Evolutionary conservation across 2,797 vertebrate genomes (phyloP).

Genomic region (Telmatherina bonti): DNA sequence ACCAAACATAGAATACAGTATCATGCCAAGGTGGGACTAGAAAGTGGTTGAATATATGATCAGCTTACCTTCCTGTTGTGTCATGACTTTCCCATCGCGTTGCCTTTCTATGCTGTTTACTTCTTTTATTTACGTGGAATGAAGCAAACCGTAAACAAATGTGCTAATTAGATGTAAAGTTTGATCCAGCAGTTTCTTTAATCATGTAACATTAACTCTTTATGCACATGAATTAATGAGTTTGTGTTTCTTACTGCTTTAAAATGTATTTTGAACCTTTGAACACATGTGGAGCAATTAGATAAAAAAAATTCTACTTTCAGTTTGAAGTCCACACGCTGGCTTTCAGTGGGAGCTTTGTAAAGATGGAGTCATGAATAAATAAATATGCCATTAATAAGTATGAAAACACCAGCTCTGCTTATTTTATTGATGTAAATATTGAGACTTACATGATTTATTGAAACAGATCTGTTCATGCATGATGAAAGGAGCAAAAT

Average conservation of each 20-base stretch:
- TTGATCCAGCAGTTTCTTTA: slow-evolving; percentile 10
- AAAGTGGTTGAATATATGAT: neutral
- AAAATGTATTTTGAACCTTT: neutral
- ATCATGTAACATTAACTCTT: slow-evolving; percentile 18
- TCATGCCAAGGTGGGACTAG: neutral
- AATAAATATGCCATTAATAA: neutral
- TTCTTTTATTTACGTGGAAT: neutral
- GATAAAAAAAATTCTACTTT: neutral
- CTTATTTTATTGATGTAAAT: neutral
- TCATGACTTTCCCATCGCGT: neutral
- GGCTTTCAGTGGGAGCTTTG: neutral
- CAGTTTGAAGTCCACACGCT: neutral
- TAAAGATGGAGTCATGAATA: neutral
- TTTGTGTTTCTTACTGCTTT: neutral
- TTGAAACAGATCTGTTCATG: neutral
- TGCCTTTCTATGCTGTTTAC: neutral
- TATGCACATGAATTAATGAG: slow-evolving; percentile 9
- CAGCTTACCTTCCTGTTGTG: neutral
- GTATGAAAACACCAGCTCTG: neutral
- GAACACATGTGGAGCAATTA: slow-evolving; percentile 6
- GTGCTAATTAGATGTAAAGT: slow-evolving; percentile 2
- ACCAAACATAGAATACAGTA: neutral
- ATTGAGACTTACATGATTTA: neutral
- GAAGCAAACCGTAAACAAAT: neutral
- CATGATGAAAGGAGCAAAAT: neutral